Conservation (phyloP, 2,797 vertebrate genomes). For the Cacajao melanocephalus region DNA sequence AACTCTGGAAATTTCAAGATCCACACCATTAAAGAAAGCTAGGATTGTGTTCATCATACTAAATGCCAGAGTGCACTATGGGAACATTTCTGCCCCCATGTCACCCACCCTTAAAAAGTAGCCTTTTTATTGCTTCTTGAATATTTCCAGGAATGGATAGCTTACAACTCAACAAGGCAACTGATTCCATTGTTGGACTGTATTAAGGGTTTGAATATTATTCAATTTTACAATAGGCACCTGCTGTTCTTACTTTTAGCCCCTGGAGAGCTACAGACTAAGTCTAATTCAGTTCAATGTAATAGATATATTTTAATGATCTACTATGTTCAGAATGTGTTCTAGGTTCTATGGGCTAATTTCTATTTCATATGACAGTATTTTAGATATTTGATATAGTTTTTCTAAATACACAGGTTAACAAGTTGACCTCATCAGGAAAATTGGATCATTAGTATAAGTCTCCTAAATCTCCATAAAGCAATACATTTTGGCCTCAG, state of each 20-base stretch:
- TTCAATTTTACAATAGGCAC: neutral
- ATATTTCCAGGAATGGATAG: fast-evolving
- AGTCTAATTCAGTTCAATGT: neutral
- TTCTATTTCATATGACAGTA: neutral
- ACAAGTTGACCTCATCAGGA: neutral
- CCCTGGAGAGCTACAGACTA: fast-evolving
- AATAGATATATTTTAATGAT: neutral
- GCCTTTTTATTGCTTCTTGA: neutral
- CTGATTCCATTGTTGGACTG: fast-evolving
- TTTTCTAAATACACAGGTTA: neutral
- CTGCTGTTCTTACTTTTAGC: neutral
- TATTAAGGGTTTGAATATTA: no score
- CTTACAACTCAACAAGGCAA: fast-evolving
- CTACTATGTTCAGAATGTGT: neutral
- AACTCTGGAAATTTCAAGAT: no score
- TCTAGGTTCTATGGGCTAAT: no score
- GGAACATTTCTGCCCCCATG: fast-evolving
- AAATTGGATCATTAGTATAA: fast-evolving
- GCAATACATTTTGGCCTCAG: neutral
- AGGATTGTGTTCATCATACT: fast-evolving
- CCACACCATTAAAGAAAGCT: fast-evolving
- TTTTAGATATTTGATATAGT: neutral
- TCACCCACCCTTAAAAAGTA: fast-evolving
- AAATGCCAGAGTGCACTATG: fast-evolving
- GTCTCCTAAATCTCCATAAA: neutral